Evolutionary conservation across 2,797 vertebrate species (phyloP), one percentile per base, ranked within the genome.

Genomic region (Synaphobranchus kaupii): DNA sequence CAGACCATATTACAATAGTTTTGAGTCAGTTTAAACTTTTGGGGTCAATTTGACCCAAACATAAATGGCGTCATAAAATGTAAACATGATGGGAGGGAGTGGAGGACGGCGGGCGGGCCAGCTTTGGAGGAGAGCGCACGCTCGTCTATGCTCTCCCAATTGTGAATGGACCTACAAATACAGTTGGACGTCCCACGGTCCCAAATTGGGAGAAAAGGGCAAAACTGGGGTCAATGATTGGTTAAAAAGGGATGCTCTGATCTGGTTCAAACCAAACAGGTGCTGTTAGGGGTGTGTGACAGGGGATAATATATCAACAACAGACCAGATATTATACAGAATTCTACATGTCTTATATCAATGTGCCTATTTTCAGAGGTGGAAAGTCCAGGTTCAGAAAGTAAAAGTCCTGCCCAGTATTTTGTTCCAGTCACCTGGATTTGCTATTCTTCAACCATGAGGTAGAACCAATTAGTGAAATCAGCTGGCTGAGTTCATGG

Each of bases 51-150:
- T n/a, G n/a, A n/a, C n/a, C n/a, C n/a, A n/a, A n/a, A n/a, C n/a
- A n/a, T n/a, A n/a, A n/a, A n/a, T n/a, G n/a, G n/a, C n/a, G n/a
- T n/a, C n/a, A n/a, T n/a, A n/a, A n/a, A n/a, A n/a, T n/a, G n/a
- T n/a, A n/a, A n/a, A n/a, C n/a, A n/a, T n/a, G n/a, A n/a, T n/a
- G 83, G 56, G 86, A 86, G 85, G 56, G 86, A 86, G 85, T 63
- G 89, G 15, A 58, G 60, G 60, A 66, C 20, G 56, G 60, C 2
- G 25, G 60, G 22, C 60, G 5, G 1, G 60, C 60, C n/a, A 68
- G 63, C 63, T 68, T 68, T 28, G n/a, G 63, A n/a, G 63, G 63
- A 68, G 25, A 68, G 3, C n/a, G 63, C n/a, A 68, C n/a, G 22
- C 20, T 15, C 20, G 15, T 60, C 58, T 60, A 60, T 20, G 58